Percentiles rank a stretch among this genome's conserved stretches.
These are phyloP conservation scores for Smittia aterrima DNA, from an alignment of 2,888 invertebrate genomes.

Conservation along the genomic window DNA sequence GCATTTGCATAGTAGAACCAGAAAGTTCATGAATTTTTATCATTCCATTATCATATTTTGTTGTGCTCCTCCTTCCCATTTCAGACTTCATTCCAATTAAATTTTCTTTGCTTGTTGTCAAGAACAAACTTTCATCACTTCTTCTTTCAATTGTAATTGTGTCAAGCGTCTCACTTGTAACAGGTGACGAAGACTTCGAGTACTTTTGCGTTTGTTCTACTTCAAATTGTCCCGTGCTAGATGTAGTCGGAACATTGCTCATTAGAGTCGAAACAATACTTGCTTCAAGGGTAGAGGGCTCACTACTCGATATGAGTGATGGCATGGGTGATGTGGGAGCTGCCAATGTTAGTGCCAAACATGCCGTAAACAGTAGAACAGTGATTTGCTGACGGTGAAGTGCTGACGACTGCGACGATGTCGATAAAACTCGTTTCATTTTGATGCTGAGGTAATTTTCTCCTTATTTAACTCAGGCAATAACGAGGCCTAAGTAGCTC, in stretches of 20 bases:
- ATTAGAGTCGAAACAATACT: too few species aligned
- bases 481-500: too few species aligned
- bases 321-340: not conserved
- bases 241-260: too few species aligned
- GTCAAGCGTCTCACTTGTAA: not conserved
- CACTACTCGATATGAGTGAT: too few species aligned
- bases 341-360: not conserved
- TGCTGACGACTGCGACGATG: too few species aligned
- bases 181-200: too few species aligned
- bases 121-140: not conserved
- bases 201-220: too few species aligned
- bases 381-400: not conserved
- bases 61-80: not conserved
- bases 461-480: too few species aligned
- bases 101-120: not conserved
- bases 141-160: not conserved
- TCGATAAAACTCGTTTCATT: too few species aligned
- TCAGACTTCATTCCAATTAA: not conserved
- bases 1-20: not conserved
- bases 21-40: conserved; percentile 17
- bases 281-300: too few species aligned
- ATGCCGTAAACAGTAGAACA: conserved; percentile 7
- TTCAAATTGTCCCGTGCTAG: too few species aligned
- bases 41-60: conserved; percentile 14
- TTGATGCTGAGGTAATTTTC: too few species aligned